Evolutionary conservation across 2,797 vertebrate species (phyloP).

Genomic region (Karalla daura): DNA sequence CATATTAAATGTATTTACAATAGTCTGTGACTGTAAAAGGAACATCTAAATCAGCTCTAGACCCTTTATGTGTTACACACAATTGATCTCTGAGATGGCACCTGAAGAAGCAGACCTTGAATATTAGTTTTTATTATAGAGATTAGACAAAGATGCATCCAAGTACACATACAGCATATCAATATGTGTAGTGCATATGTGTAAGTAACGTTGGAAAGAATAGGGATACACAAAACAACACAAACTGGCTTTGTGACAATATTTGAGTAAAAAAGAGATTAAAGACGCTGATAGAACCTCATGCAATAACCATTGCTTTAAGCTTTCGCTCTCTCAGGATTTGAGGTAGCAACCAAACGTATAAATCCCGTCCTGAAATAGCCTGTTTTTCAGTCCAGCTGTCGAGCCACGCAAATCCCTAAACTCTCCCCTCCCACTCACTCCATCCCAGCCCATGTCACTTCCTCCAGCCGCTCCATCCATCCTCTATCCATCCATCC

Average conservation of each 20-base stretch:
- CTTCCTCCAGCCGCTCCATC: constrained; percentile 70
- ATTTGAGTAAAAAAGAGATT: constrained; percentile 62
- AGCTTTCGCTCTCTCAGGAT: constrained; percentile 75
- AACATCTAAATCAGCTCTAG: background rate
- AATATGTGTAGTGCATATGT: background rate
- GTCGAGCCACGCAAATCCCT: constrained; percentile 84
- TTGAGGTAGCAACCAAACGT: constrained; percentile 82
- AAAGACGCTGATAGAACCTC: constrained; percentile 59
- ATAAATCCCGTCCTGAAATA: constrained; percentile 86
- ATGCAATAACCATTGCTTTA: constrained; percentile 68
- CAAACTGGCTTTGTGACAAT: constrained; percentile 18
- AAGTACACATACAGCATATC: too few relatives aligned
- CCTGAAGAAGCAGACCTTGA: background rate
- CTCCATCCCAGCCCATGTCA: constrained; percentile 73
- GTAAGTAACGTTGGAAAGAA: background rate
- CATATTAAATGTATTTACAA: too few relatives aligned
- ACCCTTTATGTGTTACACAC: background rate
- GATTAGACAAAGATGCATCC: background rate
- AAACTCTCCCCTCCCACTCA: constrained; percentile 76
- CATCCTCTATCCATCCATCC: constrained; percentile 45
- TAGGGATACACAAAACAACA: constrained; percentile 7
- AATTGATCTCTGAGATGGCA: background rate
- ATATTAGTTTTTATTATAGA: background rate
- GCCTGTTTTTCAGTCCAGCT: constrained; percentile 85
- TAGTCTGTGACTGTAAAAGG: background rate